phyloP scores from a whole-genome alignment of 64 coral and sea anemone species.

The Exaiptasia diaphana region DNA sequence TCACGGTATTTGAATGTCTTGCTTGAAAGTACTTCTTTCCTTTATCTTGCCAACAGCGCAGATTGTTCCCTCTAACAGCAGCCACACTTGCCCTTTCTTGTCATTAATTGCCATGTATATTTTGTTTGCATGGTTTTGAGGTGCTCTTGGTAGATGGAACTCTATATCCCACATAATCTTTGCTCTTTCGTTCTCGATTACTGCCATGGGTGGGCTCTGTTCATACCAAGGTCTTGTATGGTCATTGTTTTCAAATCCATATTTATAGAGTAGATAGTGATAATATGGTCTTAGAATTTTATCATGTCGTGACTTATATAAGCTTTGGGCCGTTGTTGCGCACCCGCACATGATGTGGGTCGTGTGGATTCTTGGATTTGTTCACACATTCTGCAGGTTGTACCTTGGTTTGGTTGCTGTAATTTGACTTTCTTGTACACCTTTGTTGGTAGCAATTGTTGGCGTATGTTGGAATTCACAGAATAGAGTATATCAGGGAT shows the following conservation, averaged over 20 bases:
- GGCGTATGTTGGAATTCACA: constrained; percentile 10
- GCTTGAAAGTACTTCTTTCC: neutral
- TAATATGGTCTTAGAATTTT: constrained; percentile 1
- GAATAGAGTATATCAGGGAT: constrained; percentile 1
- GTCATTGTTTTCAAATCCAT: constrained; percentile 17
- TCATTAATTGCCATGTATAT: neutral
- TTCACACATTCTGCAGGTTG: neutral
- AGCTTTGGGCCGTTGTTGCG: neutral
- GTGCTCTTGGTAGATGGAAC: neutral
- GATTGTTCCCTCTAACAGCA: too few species aligned
- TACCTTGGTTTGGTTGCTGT: neutral
- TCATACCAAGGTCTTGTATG: constrained; percentile 9
- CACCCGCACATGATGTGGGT: neutral
- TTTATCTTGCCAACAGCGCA: neutral
- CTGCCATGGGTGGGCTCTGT: neutral
- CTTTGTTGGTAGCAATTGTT: neutral
- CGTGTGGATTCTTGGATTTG: neutral
- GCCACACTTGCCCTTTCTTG: too few species aligned
- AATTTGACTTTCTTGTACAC: neutral
- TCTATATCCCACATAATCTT: neutral
- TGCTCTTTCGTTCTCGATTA: neutral
- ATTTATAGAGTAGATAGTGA: neutral
- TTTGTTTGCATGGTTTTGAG: neutral
- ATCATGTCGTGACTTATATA: neutral
- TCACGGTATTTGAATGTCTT: too few species aligned